Conservation (phyloP, 2,888 invertebrate genomes). For the Amiota minor region DNA sequence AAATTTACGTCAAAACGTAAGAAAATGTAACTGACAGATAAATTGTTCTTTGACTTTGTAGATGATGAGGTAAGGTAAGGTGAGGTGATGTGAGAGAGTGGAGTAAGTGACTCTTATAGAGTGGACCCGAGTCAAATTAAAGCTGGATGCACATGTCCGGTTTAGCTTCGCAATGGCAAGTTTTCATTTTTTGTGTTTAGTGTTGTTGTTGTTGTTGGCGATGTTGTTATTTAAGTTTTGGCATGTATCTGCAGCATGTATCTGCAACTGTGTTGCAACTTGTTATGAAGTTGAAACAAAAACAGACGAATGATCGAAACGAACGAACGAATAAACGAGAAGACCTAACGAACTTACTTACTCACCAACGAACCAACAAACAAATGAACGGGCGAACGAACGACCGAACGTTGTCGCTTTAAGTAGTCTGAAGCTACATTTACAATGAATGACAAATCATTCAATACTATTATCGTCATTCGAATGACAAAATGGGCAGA, state of each 20-base stretch:
- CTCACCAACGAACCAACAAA: too few species aligned
- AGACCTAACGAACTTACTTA: too few species aligned
- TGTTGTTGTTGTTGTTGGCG: conserved; percentile 5
- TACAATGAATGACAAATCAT: too few species aligned
- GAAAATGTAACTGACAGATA: conserved; percentile 57
- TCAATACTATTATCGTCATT: too few species aligned
- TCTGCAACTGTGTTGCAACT: conserved; percentile 47
- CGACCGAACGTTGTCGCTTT: too few species aligned
- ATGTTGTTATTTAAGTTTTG: conserved; percentile 41
- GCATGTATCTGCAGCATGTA: conserved; percentile 68
- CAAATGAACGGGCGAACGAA: too few species aligned
- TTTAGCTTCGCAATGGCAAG: conserved; percentile 53
- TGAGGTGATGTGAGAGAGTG: background rate
- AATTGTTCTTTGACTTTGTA: conserved; percentile 56
- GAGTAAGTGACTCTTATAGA: conserved; percentile 5
- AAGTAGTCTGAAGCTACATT: too few species aligned
- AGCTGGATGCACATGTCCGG: conserved; percentile 16
- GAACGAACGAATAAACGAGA: too few species aligned
- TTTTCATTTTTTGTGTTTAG: conserved; percentile 53
- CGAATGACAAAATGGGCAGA: too few species aligned
- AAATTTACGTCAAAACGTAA: conserved; percentile 26
- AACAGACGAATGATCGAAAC: too few species aligned
- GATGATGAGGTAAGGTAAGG: conserved; percentile 19
- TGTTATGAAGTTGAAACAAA: conserved; percentile 7
- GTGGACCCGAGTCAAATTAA: background rate